Evolutionary conservation across 2,888 invertebrate genomes (phyloP), one percentile per base, ranked within the genome.

Genomic region (Sinelater perroti): DNA sequence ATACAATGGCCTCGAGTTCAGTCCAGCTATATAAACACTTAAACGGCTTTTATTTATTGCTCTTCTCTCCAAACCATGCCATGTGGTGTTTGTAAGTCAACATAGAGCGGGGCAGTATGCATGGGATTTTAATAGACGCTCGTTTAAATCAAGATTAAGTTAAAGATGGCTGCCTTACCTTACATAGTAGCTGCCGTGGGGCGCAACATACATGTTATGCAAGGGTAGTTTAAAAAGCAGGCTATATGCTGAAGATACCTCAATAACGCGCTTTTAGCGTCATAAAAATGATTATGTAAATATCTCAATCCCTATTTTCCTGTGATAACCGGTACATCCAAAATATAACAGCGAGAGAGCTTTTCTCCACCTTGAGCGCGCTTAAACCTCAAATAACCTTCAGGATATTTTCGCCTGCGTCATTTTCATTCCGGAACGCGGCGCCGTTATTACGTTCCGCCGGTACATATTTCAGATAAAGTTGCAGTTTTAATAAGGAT

Each of bases 201-300:
- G n/a, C n/a, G n/a, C n/a, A n/a, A n/a, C 8, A 24, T 40, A 40
- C 24, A 40, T 21, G 24, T 40, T 40, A 40, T 24, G 24, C 20
- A 40, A 40, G 24, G 40, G 40, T 40, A 14, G 40, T 40, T 40
- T 40, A 40, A 40, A 38, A 40, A 24, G 14, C 40, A 16, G 13
- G 40, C 40, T 40, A 24, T 40, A 40, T 40, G 40, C 40, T 40
- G 40, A 40, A 40, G 40, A 40, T 24, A 40, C 40, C 40, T 40
- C 40, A 40, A 40, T 40, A 40, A 40, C 40, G 24, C 24, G 24
- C 40, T 40, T 40, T 40, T 40, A 40, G 40, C 24, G 16, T 24
- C 40, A 24, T 40, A 40, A 40, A 40, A 40, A 40, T 40, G 40
- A 40, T 40, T 40, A 40, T 40, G 40, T 40, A 40, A 40, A 40